These are phyloP conservation scores for Drosophila prostipennis DNA, from an alignment of 2,888 invertebrate species.

Conservation along the genomic window DNA sequence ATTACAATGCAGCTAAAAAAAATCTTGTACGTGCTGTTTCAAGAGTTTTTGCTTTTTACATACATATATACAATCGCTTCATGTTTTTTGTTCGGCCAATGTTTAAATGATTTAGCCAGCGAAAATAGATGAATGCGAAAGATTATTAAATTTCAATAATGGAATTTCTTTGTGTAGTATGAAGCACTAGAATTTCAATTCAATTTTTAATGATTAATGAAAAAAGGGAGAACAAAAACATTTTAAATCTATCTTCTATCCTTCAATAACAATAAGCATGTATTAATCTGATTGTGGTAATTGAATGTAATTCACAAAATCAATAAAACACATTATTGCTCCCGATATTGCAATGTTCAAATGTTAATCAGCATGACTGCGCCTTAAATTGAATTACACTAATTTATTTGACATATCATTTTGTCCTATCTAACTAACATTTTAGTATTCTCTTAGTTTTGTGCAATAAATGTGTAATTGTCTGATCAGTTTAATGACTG, in stretches of 20 bases:
- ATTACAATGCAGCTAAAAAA: conserved; percentile 12
- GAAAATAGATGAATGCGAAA: not conserved
- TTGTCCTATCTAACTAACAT: not conserved
- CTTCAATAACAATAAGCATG: not conserved
- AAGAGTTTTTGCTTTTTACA: conserved; percentile 13
- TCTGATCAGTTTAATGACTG: too few species aligned
- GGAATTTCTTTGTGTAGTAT: conserved; percentile 3
- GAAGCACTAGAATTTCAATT: conserved; percentile 7
- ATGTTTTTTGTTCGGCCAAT: not conserved
- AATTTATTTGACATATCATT: too few species aligned
- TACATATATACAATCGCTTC: conserved; percentile 1
- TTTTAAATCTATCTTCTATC: not conserved
- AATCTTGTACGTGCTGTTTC: conserved; percentile 54
- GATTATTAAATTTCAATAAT: conserved; percentile 31
- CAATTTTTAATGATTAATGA: not conserved
- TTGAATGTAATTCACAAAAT: not conserved
- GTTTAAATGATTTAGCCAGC: not conserved
- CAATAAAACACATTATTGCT: too few species aligned
- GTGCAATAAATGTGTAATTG: not conserved
- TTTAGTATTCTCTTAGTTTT: not conserved
- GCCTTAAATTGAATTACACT: not conserved
- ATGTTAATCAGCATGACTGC: not conserved
- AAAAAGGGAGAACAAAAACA: not conserved
- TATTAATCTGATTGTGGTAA: not conserved
- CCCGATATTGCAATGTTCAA: too few species aligned